A percentile compares a stretch with the other conserved stretches of the same genome.
Conservation (phyloP, 2,113 vertebrate species). For the Acrocephalus arundinaceus region DNA sequence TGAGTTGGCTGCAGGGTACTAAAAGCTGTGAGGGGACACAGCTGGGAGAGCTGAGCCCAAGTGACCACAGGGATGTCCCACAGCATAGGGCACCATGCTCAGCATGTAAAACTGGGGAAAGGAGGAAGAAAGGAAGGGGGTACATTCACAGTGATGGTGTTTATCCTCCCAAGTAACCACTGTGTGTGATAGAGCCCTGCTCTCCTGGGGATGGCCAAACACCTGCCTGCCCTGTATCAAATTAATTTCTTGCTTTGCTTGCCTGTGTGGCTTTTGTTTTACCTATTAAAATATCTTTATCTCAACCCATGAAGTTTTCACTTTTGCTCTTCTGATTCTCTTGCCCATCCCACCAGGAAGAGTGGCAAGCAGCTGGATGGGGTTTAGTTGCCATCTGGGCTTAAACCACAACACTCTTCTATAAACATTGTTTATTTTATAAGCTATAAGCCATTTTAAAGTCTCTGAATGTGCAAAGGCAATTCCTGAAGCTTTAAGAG, state of each 20-base stretch:
- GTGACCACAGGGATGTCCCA: not conserved
- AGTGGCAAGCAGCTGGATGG: not conserved
- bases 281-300: not conserved
- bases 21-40: not conserved
- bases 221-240: too few relatives aligned
- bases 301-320: not conserved
- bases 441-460: not conserved
- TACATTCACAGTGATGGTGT: not conserved
- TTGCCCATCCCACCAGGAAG: accelerated
- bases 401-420: not conserved
- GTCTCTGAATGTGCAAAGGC: not conserved
- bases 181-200: not conserved
- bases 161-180: not conserved
- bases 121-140: not conserved
- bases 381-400: not conserved
- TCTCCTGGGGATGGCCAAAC: not conserved
- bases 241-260: not conserved
- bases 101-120: not conserved
- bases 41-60: not conserved
- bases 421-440: not conserved
- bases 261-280: not conserved
- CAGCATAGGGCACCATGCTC: not conserved
- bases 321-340: not conserved
- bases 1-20: not conserved
- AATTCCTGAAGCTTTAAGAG: not conserved